These are phyloP conservation scores for Brenthis daphne DNA, from an alignment of 2,888 invertebrate species.

Conservation along the genomic window DNA sequence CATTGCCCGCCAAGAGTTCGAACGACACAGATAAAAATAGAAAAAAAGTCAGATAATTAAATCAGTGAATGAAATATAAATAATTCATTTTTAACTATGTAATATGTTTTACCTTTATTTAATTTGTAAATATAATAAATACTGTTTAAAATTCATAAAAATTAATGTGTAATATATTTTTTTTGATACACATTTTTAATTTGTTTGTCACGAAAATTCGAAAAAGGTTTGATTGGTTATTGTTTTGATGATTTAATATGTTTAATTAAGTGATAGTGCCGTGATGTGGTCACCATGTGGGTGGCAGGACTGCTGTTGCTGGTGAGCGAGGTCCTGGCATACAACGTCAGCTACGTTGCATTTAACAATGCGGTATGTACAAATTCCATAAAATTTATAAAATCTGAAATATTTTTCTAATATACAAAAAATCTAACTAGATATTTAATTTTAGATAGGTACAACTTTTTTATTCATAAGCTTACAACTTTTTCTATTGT, in stretches of 20 bases:
- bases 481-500: too few relatives aligned
- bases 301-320: conserved; percentile 62
- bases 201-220: neutral
- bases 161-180: too few relatives aligned
- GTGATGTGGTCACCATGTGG: conserved; percentile 73
- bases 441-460: too few relatives aligned
- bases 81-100: too few relatives aligned
- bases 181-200: neutral
- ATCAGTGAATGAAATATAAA: neutral
- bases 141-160: too few relatives aligned
- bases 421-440: too few relatives aligned
- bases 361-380: conserved; percentile 61
- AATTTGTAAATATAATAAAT: too few relatives aligned
- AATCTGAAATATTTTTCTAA: neutral
- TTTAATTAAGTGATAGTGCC: conserved; percentile 42
- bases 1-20: conserved; percentile 74
- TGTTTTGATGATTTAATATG: conserved; percentile 8
- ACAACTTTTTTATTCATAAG: too few relatives aligned
- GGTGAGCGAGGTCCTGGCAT: conserved; percentile 58
- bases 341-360: conserved; percentile 59
- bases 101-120: too few relatives aligned
- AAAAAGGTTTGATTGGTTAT: too few relatives aligned
- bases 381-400: neutral
- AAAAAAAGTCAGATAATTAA: conserved; percentile 21
- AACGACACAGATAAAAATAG: conserved; percentile 51